A percentile compares a stretch with the other conserved stretches of the same genome.
Conservation (phyloP, 2,113 vertebrate species). For the Phyllostomus hastatus region DNA sequence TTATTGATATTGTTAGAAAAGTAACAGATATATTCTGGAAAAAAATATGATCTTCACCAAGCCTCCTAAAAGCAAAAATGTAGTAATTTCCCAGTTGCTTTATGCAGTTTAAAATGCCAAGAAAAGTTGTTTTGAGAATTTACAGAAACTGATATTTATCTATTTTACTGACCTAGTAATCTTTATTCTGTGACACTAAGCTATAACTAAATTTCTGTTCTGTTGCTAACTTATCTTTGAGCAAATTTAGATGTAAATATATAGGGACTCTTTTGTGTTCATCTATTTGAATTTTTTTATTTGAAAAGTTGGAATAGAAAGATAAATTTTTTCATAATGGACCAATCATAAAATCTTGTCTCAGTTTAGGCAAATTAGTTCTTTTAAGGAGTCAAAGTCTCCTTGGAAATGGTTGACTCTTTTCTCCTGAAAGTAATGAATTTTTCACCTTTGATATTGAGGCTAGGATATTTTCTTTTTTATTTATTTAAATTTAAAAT, state of each 20-base stretch:
- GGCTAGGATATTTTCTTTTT: not conserved
- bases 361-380: conserved; percentile 25
- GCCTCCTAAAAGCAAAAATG: conserved; percentile 17
- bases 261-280: not conserved
- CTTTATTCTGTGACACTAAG: not conserved
- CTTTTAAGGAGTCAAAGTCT: conserved; percentile 35
- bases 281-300: conserved; percentile 18
- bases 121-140: conserved; percentile 23
- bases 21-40: not conserved
- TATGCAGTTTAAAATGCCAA: not conserved
- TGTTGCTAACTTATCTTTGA: conserved; percentile 9
- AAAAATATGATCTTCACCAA: not conserved
- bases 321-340: not conserved
- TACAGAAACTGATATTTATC: not conserved
- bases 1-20: conserved; percentile 55
- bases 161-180: not conserved
- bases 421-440: conserved; percentile 26
- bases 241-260: conserved; percentile 9
- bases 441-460: conserved; percentile 35
- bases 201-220: not conserved
- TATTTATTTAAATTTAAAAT: conserved; percentile 23
- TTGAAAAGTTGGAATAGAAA: conserved; percentile 40
- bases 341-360: not conserved
- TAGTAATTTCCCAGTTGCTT: not conserved
- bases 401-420: conserved; percentile 18